Evolutionary conservation across 2,888 invertebrate genomes (phyloP), one percentile per base, ranked within the genome.

Genomic region (Plemyria rubiginata): DNA sequence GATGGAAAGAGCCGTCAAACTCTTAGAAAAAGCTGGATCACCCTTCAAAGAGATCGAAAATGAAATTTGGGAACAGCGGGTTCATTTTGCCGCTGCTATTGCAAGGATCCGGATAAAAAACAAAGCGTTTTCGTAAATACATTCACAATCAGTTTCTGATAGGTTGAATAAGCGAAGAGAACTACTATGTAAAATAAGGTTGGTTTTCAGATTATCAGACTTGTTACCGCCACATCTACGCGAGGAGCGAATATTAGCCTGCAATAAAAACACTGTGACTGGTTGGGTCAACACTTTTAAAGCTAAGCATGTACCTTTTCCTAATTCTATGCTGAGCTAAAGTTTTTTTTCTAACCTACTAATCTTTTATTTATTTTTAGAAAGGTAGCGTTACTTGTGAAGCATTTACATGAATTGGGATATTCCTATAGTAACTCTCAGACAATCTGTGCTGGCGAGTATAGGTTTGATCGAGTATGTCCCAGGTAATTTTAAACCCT

Each of bases 241-340:
- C 62, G 95, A 96, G 68, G 96, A 96, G 59, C 94, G 95, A 62
- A 93, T 96, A 29, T 94, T 94, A 0, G 94, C 94, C 56, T 94
- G 94, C 36, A 82, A 90, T 71, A 86, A 92, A 69, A 84, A 94
- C 32, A 88, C 94, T 0, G 94, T 96, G 1, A 96, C 96, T 0
- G 97, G 96, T 67, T 97, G 97, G 97, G 95, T 97, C 11, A 97
- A 97, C 86, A 95, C 95, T 0, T 95, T 95, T 70, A 95, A 95
- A 82, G 89, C 95, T 4, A 94, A 94, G 96, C 95, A 82, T 81
- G 83, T 80, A 48, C 51, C 32, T 36, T 55, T 32, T n/a, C 45
- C 45, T 45, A 43, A 43, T 7, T 7, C 15, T 43, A 45, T 7
- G 16, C 8, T 16, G 3, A 45, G 5, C 6, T 13, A 43, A 45